Conservation (phyloP, 2,888 invertebrate genomes). For the Tenthredo notha region DNA sequence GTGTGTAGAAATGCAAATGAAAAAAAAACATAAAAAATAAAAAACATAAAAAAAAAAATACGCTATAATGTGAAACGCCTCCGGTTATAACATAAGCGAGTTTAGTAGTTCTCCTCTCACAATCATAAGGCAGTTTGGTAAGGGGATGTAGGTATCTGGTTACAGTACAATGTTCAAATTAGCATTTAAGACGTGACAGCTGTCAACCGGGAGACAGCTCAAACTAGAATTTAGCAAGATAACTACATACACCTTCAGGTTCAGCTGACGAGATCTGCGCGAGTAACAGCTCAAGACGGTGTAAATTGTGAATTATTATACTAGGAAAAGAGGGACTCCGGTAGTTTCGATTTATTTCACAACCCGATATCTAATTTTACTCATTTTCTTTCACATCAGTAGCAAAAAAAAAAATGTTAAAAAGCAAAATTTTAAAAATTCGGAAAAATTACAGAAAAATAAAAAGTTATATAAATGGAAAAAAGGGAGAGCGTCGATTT, state of each 20-base stretch:
- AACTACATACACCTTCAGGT: not conserved
- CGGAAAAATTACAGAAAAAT: no score
- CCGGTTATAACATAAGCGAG: conserved; percentile 6
- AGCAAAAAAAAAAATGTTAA: not conserved
- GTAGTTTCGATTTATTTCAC: not conserved
- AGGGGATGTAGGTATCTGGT: conserved; percentile 28
- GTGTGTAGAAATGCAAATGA: conserved; percentile 22
- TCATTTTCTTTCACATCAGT: not conserved
- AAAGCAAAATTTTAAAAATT: not conserved
- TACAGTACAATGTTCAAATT: conserved; percentile 60
- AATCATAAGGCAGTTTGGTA: not conserved
- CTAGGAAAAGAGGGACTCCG: not conserved
- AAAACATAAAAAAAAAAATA: no score
- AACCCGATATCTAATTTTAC: not conserved
- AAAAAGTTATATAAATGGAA: no score
- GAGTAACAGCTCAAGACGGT: not conserved
- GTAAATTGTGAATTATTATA: not conserved
- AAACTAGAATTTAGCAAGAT: conserved; percentile 28
- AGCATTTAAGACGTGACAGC: conserved; percentile 64
- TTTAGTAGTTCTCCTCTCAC: not conserved
- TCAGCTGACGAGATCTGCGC: not conserved
- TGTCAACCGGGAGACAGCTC: conserved; percentile 58
- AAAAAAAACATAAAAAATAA: no score
- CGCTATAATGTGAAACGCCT: conserved; percentile 8
- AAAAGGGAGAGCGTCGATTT: not conserved